Base-by-base conservation (phyloP, 2,113 vertebrate species). In the Festucalex cinctus region DNA sequence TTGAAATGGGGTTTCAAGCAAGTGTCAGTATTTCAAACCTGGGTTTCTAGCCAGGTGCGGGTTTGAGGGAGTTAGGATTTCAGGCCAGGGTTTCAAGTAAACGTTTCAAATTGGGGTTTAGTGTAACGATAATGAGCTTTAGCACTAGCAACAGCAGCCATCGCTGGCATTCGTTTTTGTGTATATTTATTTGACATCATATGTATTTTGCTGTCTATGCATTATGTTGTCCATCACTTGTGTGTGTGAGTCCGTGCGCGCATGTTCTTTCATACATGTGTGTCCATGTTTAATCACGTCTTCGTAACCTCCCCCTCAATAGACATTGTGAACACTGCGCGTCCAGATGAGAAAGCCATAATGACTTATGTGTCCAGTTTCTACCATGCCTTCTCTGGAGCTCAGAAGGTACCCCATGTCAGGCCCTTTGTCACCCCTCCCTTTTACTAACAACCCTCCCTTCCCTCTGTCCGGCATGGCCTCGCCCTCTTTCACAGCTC, bases 311-410 rank as follows among this genome's bases (percentile, higher is more conserved):
- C 54, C 57, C 44, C 48, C 56, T 46, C 60, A 76, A 73, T 95
- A 98, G 96, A 98, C 91, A 98, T 98, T 90, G 96, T 98, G 83
- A 94, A 94, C 93, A 97, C 96, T 78, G 94, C 95, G 87, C 93
- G 95, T 86, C 96, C 96, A 65, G 96, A 98, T 86, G 96, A 98
- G 91, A 98, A 98, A 86, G 96, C 96, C 90, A 96, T 98, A 90
- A 98, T 98, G 96, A 98, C 96, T 87, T 98, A 98, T 92, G 96
- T 98, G 76, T 98, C 96, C 94, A 93, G 95, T 94, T 98, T 98
- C 95, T 98, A 98, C 95, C 96, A 98, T 91, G 96, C 96, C 81
- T 98, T 98, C 92, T 97, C 96, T 79, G 95, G 96, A 86, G 96
- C 96, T 17, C 95, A 97, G 92, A 97, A 98, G 95, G 96, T 97